These are phyloP conservation scores for Orientallactaga sibirica DNA, from an alignment of 2,797 vertebrate genomes.

Conservation along the genomic window DNA sequence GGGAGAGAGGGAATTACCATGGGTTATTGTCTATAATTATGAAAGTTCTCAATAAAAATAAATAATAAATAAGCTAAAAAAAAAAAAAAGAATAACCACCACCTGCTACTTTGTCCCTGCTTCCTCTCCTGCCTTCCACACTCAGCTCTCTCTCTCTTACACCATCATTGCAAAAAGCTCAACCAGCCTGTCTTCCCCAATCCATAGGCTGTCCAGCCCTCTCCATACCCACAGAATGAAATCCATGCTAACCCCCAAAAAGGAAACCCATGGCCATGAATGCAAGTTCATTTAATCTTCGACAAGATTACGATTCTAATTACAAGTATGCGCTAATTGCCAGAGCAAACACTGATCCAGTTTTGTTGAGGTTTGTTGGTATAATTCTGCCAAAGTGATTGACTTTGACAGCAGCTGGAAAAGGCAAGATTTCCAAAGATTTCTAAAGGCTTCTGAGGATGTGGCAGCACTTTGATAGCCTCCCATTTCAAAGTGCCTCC, in stretches of 20 bases:
- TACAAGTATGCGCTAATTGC: constrained; percentile 24
- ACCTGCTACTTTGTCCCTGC: background rate
- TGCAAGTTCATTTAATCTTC: constrained; percentile 4
- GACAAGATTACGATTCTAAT: constrained; percentile 31
- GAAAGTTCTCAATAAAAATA: too few relatives aligned
- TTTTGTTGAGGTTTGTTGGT: background rate
- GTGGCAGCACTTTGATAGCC: background rate
- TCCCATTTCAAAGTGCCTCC: background rate
- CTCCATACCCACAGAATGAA: background rate
- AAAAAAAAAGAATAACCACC: background rate
- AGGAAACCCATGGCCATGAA: background rate
- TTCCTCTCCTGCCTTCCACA: background rate
- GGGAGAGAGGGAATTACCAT: too few relatives aligned
- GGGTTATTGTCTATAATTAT: too few relatives aligned
- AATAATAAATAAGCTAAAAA: too few relatives aligned
- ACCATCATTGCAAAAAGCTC: background rate
- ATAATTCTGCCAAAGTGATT: constrained; percentile 15
- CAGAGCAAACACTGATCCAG: background rate
- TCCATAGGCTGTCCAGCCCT: background rate
- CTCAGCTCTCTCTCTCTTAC: background rate
- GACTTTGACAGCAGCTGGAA: background rate
- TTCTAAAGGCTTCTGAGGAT: background rate
- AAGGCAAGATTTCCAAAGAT: background rate
- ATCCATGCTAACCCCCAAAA: background rate
- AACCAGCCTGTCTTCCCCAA: background rate